Base-by-base conservation (phyloP, 2,113 vertebrate species). In the Vanacampus margaritifer region DNA sequence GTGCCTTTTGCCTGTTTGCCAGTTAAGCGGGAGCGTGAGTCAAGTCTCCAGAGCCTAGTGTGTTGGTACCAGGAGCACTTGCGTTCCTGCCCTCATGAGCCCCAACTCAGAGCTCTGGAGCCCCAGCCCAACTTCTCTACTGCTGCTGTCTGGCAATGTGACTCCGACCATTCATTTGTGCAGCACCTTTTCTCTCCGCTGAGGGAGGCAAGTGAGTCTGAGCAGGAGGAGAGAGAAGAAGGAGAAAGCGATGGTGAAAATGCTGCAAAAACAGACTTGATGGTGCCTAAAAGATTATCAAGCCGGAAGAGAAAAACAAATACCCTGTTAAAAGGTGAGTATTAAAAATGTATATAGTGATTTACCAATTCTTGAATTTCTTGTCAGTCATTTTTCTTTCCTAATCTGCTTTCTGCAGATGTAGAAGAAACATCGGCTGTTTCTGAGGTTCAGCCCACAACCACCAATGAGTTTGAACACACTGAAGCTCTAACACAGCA, bases 11-110 rank as follows among this genome's bases (percentile, higher is more conserved):
- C 24, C 13, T 46, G 5, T 72, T 36, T 43, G 41, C 13, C 79
- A 94, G 95, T 89, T 69, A 91, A 89, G 71, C 92, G 89, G 39
- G 86, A 87, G 57, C 79, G 87, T 0, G 90, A 93, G 64, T 95
- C 94, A 68, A 94, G 90, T 77, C 88, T 96, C 35, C 90, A 92
- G 59, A 92, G 91, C 1, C 85, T 94, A 51, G 93, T 95, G 50
- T 89, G 88, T 64, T 97, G 96, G 96, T 97, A 97, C 32, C 92
- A 94, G 81, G 93, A 94, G 19, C 95, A 97, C 82, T 87, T 82
- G 46, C 84, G 78, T 77, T 93, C 91, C 66, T 96, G 95, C 71
- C 90, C 91, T 0, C 93, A 94, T 0, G 95, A 98, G 76, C 95
- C 95, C 0, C 91, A 91, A 62, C 92, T 96, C 50, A 83, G 86